Evolutionary conservation across 2,888 invertebrate genomes (phyloP), one percentile per base, ranked within the genome.

Genomic region (Tridacna gigas): DNA sequence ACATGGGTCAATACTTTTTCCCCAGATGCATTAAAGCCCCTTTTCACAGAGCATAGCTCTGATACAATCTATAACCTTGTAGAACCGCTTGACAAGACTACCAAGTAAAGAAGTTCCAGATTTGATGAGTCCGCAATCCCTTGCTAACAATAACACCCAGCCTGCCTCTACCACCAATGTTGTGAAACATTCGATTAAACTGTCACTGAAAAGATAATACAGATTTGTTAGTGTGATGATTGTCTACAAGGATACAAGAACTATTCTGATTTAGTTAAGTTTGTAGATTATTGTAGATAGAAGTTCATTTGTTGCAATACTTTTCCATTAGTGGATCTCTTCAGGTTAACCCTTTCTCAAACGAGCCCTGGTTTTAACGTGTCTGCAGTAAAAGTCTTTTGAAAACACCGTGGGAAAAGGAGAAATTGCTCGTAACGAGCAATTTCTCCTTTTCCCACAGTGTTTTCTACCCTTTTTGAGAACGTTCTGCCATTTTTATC

Each of bases 51-150:
- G n/a, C n/a, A n/a, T n/a, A n/a, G n/a, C n/a, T n/a, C n/a, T n/a
- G n/a, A n/a, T n/a, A n/a, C n/a, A 37, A 67, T 45, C 0, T 26
- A 45, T 63, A 11, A 45, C 18, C 13, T 75, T 75, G 75, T 75
- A 75, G 75, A 18, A 25, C 9, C 61, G 75, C 11, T 37, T 65
- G 37, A 83, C 90, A n/a, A 86, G 91, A 73, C 88, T 92, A 63
- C 91, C 91, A 18, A 92, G 91, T 84, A 91, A 91, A 78, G 94
- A 94, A 69, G 91, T 94, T 22, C 91, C 93, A 9, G 94, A 94
- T 80, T 85, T 94, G 88, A 89, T 91, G 80, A 94, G 94, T 81
- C 94, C 94, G 37, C 91, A 91, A 77, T 89, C 93, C 18, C 86
- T 89, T 18, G 69, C 80, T 60, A 45, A 85, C 83, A 66, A 80